Evolutionary conservation across 2,888 invertebrate genomes (phyloP).

Genomic region (Adineta ricciae): DNA sequence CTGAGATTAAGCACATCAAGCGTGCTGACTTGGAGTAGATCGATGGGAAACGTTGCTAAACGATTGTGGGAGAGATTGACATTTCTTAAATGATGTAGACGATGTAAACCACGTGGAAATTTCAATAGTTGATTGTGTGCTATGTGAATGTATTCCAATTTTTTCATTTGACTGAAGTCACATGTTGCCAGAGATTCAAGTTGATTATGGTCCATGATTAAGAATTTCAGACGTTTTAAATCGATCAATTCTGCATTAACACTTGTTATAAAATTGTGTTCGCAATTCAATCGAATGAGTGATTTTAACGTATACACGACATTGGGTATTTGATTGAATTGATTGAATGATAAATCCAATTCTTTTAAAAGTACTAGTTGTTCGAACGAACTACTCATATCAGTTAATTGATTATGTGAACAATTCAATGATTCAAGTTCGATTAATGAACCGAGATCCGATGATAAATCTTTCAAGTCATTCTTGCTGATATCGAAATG

Average conservation of each 20-base stretch:
- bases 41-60: neutral
- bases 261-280: neutral
- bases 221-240: constrained; percentile 18
- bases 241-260: neutral
- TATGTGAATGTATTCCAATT: neutral
- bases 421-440: constrained; percentile 12
- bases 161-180: neutral
- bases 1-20: neutral
- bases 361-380: constrained; percentile 1
- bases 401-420: constrained; percentile 7
- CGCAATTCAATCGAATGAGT: neutral
- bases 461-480: neutral
- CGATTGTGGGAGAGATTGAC: neutral
- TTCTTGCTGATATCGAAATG: neutral
- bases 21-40: neutral
- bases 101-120: constrained; percentile 16
- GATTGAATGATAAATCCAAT: neutral
- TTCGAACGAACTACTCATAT: neutral
- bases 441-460: neutral
- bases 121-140: neutral
- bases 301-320: constrained; percentile 1
- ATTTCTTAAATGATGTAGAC: constrained; percentile 12
- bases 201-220: neutral
- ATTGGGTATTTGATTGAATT: neutral
- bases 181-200: neutral